Evolutionary conservation across 2,888 invertebrate genomes (phyloP), one percentile per base, ranked within the genome.

Genomic region (Folsomia candida): DNA sequence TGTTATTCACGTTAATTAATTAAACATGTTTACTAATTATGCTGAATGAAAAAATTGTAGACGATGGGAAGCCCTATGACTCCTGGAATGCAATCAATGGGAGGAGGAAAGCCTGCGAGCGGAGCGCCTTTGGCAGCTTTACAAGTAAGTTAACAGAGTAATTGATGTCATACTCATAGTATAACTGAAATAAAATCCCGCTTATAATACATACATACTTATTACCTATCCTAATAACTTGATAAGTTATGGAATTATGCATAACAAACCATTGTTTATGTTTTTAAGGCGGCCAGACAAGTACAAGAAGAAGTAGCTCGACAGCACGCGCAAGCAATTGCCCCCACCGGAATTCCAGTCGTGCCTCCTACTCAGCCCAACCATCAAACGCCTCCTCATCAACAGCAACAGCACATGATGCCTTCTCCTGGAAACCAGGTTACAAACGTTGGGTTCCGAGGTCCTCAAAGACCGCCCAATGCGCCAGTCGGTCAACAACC

Each of bases 271-370:
- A 11, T 26, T 65, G 24, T 65, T 65, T 18, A 65, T 51, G 25
- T 67, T 62, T 51, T 3, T 60, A 14, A 80, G 80, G 80, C 79
- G 70, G 79, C 79, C 6, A 68, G 79, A 63, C 82, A 89, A 85
- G 91, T 95, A 2, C 94, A 95, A 83, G 94, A 94, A 82, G 94
- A 94, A 82, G 94, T 94, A 65, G 94, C 94, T 9, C 86, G 94
- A 59, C 94, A 95, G 82, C 93, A 92, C 82, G 91, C 89, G 61
- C 83, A 75, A 71, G 93, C 92, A 76, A 93, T 93, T 84, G 88
- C 88, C 6, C 86, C 86, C 68, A 90, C 90, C 51, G 69, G 81
- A 76, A 77, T 80, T 2, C 78, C 75, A 37, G 78, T 79, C 27
- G 47, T 47, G 18, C 79, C 74, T 27, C 80, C 79, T 65, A 74